phyloP scores from a whole-genome alignment of 2,113 vertebrate genomes.

The Chamaetylas fuelleborni region DNA sequence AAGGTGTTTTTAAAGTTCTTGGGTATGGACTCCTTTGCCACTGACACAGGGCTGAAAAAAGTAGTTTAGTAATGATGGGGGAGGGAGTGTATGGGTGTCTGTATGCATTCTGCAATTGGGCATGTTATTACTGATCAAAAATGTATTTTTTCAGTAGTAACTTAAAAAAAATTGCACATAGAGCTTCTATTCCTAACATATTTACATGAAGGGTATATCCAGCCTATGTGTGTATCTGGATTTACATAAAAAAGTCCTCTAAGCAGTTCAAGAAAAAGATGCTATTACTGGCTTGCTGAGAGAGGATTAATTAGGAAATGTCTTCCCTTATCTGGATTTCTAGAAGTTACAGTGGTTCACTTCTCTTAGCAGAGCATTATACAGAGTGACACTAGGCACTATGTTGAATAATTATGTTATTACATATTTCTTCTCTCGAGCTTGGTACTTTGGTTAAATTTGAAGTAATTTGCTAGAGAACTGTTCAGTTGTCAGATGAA shows the following conservation, averaged over 20 bases:
- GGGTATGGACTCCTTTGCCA: background rate
- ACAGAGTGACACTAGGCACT: background rate
- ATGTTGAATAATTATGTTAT: background rate
- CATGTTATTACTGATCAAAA: background rate
- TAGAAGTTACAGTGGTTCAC: constrained; percentile 68
- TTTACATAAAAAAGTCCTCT: background rate
- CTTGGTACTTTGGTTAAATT: background rate
- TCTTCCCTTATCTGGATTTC: constrained; percentile 52
- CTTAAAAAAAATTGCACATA: background rate
- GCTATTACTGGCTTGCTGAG: constrained; percentile 38
- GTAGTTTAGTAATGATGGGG: background rate
- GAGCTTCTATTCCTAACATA: background rate
- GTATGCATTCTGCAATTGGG: background rate
- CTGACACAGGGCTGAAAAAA: background rate
- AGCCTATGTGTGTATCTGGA: background rate
- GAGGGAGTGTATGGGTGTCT: background rate
- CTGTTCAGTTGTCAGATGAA: background rate
- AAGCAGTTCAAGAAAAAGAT: constrained; percentile 36
- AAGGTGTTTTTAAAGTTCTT: background rate
- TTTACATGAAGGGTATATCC: background rate
- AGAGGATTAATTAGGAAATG: constrained; percentile 52
- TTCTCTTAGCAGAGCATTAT: background rate
- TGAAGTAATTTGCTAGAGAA: background rate
- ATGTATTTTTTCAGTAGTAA: background rate
- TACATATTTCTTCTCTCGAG: background rate